Evolutionary conservation across 2,888 invertebrate genomes (phyloP), one percentile per base, ranked within the genome.

Genomic region (Tupiocoris notatus): DNA sequence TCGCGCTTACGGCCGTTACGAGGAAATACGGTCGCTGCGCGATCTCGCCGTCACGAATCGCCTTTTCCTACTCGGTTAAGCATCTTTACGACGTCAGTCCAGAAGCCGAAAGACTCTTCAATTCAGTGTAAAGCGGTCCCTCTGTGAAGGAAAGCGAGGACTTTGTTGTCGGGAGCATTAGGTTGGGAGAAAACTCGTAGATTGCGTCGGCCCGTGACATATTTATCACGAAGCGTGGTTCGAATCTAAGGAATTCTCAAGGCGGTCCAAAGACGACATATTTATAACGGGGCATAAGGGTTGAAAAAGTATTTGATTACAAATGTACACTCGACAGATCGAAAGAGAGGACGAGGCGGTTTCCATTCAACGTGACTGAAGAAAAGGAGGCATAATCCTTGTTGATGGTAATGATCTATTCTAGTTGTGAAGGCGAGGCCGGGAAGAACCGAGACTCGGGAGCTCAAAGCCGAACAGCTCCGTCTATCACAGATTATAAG

Each of bases 341-440:
- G 70, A 23, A 57, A 54, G 67, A 54, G 57, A 18, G 16, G 16
- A 20, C 18, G n/a, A 18, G 54, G 67, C 54, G 59, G 70, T 59
- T 58, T 59, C 70, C 59, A 70, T 70, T 70, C 70, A 73, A 70
- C n/a, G 62, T 24, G 62, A 71, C 61, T 61, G 39, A 62, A 58
- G 62, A 73, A 71, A 23, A 71, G 65, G 56, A 57, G 65, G 75
- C n/a, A n/a, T 75, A 75, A 75, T 75, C 75, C 75, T 75, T 75
- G 75, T 75, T 75, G 75, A 75, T 75, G 75, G 65, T 75, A 75
- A 75, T 75, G 75, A 75, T 75, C 64, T 75, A 75, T 75, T 75
- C 75, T 75, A 20, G n/a, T n/a, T 16, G 20, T 63, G 6, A 18
- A 59, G 59, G 17, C 59, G 59, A 39, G 39, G 39, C 39, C 39